Evolutionary conservation across 1,140 invertebrate genomes (phyloP).

Genomic region (Drosophila sproati): DNA sequence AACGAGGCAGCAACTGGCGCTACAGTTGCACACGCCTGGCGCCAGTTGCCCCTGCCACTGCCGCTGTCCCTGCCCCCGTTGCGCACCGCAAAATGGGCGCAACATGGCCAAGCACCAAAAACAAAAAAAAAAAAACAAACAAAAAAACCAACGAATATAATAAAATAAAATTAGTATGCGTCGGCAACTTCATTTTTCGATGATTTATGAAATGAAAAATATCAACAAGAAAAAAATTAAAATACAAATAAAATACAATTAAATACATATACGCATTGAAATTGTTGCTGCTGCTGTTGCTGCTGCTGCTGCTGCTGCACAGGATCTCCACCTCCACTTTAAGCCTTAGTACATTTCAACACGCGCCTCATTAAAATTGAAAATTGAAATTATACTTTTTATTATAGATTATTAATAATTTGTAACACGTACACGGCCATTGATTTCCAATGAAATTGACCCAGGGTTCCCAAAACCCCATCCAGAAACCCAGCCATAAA

Average conservation of each 20-base stretch:
- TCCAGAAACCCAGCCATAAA: neutral
- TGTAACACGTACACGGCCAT: conserved; percentile 66
- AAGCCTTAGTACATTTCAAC: conserved; percentile 56
- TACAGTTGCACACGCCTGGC: conserved; percentile 60
- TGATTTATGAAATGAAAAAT: conserved; percentile 80
- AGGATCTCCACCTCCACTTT: conserved; percentile 20
- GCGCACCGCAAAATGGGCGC: conserved; percentile 65
- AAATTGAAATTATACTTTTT: conserved; percentile 79
- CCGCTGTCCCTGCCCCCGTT: conserved; percentile 1
- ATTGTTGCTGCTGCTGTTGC: neutral
- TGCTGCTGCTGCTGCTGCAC: conserved; percentile 4
- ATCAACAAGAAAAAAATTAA: conserved; percentile 1
- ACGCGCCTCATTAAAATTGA: conserved; percentile 73
- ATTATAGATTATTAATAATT: conserved; percentile 82
- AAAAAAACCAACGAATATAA: neutral
- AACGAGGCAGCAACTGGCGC: conserved; percentile 59
- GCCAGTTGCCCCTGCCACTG: conserved; percentile 48
- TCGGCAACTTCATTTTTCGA: conserved; percentile 80
- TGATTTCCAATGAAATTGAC: conserved; percentile 68
- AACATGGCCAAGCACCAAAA: conserved; percentile 70
- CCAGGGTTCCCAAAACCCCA: conserved; percentile 3
- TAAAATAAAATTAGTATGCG: conserved; percentile 73
- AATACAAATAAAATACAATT: neutral
- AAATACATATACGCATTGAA: neutral
- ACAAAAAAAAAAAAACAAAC: conserved; percentile 25